phyloP scores from a whole-genome alignment of 2,113 vertebrate species.

The Centropristis striata region DNA sequence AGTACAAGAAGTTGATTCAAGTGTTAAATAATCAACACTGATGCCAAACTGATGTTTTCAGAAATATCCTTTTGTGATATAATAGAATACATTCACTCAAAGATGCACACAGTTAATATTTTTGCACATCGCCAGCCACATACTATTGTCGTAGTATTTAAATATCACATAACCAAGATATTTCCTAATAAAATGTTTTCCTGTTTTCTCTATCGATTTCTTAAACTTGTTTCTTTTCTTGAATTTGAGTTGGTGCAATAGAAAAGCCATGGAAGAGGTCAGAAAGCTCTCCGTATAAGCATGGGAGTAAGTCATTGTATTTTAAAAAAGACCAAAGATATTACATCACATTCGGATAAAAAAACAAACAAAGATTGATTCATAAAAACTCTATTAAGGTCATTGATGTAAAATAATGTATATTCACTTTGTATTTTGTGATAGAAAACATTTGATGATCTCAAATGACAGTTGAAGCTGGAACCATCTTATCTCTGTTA shows the following conservation, averaged over 20 bases:
- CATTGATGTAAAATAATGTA: constrained; percentile 3
- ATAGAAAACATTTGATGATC: constrained; percentile 26
- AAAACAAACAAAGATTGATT: background rate
- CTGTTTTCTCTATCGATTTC: background rate
- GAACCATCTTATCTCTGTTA: constrained; percentile 50
- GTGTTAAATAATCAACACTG: background rate
- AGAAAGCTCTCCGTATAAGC: background rate
- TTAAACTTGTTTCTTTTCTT: constrained; percentile 22
- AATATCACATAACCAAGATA: constrained; percentile 24
- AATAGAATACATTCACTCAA: background rate
- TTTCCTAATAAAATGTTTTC: background rate
- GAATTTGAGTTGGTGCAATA: constrained; percentile 70
- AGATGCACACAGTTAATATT: background rate
- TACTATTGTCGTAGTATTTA: constrained; percentile 32
- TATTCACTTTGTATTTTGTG: constrained; percentile 36
- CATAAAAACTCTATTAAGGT: background rate
- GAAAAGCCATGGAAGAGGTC: constrained; percentile 18
- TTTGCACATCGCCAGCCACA: constrained; percentile 24
- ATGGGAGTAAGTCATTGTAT: background rate
- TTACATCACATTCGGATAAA: constrained; percentile 25
- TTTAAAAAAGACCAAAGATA: constrained; percentile 59
- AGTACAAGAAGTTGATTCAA: background rate
- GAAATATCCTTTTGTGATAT: constrained; percentile 1
- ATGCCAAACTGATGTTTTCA: background rate
- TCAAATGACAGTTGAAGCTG: constrained; percentile 37